Evolutionary conservation across 2,113 vertebrate species (phyloP), one percentile per base, ranked within the genome.

Genomic region (Octodon degus): DNA sequence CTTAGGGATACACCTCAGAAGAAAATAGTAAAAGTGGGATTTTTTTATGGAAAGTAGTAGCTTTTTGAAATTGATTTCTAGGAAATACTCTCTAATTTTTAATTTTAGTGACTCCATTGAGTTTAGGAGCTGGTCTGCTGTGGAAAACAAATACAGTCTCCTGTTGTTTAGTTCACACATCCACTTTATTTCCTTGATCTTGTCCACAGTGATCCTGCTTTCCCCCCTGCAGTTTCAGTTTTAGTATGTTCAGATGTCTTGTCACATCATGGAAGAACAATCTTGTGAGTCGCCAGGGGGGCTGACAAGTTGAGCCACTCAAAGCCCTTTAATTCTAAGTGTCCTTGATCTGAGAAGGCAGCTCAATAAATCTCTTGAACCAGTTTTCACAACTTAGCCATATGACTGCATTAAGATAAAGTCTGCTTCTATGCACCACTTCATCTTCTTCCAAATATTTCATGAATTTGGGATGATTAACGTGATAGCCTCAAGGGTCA

Each of bases 281-380:
- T 97, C 90, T 97, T 91, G 24, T 37, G 88, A 96, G 92, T 92
- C 19, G 0, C 86, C 82, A 62, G 94, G 95, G 83, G 88, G 82
- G 72, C 90, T 92, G 85, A 96, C 93, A 94, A 96, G 84, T 97
- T 4, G 24, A 93, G 83, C 95, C 77, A 92, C 88, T 97, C 94
- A 95, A 90, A 97, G 50, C 90, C 82, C 87, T 97, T 96, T 97
- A 88, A 96, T 98, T 97, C 77, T 43, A 95, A 97, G 92, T 92
- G 86, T 96, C 92, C 95, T 95, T 97, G 94, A 97, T 97, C 95
- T 97, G 85, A 80, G 81, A 82, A 90, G 90, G 95, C 85, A 76
- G 88, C 72, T 86, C 89, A 67, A 81, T 97, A 89, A 97, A 95
- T 93, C 95, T 97, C 77, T 84, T 92, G 76, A 96, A 70, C 86